Base-by-base conservation (phyloP, 2,888 invertebrate species). In the Tenodera sinensis region DNA sequence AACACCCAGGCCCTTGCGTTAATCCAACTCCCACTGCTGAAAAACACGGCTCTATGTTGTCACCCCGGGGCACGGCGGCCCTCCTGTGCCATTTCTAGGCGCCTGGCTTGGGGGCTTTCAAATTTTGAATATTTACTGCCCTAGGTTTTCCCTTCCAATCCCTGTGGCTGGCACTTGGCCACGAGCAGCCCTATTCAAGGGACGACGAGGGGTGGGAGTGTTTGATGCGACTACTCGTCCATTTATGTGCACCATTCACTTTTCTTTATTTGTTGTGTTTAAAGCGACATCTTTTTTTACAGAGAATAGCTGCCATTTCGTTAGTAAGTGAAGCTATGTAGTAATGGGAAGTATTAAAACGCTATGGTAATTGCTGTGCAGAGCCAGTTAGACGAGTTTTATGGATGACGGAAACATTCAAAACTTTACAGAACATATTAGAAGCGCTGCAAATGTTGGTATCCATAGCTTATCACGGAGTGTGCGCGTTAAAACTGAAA, bases 71-170 rank as follows among this genome's bases (percentile, higher is more conserved):
- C 20, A 71, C 54, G 54, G 25, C 54, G 54, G 20, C 25, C 54
- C 54, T 71, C 54, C 54, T 71, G 54, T 71, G 54, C 54, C 54
- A 3, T 71, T 71, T 71, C 88, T 20, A 84, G 88, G 88, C 89
- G 88, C 88, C 89, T 89, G 34, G 88, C 88, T 88, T 89, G 34
- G 85, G 88, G 83, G 88, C 87, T 89, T 89, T 89, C 89, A 89
- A 89, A 89, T 89, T 89, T 89, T 88, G 87, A 89, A 89, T 89
- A 89, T 89, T 89, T 89, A 89, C 89, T 89, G 88, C 89, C 30
- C 25, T 81, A 30, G 81, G 87, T 82, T 87, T 30, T 87, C 27
- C 34, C 83, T 47, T 83, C 83, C 27, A 34, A 71, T 71, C 54
- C 54, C 54, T 71, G 54, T 71, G 54, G 54, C 54, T 71, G 54